Conservation (phyloP, 2,113 vertebrate species). For the Cottus gobio region DNA sequence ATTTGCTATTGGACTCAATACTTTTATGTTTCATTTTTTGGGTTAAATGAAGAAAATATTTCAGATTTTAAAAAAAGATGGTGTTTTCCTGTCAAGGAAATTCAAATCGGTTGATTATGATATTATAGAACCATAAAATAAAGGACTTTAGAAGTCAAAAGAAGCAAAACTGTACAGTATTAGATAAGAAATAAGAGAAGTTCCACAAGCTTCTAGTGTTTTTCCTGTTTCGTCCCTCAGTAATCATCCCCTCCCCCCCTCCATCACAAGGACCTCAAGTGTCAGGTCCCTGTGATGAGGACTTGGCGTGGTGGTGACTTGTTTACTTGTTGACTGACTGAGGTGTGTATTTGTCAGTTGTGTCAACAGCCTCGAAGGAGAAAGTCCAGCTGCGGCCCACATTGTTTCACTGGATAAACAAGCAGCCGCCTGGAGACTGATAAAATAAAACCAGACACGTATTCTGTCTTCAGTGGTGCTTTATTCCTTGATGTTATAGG, state of each 20-base stretch:
- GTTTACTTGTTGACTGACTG: slow-evolving; percentile 28
- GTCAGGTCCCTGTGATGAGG: not conserved
- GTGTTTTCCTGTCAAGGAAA: not conserved
- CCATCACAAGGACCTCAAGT: not conserved
- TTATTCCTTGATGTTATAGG: not conserved
- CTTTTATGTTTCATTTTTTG: not conserved
- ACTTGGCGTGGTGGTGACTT: slow-evolving; percentile 8
- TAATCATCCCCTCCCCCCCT: not conserved
- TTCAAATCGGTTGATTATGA: not conserved
- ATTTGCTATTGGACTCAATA: not conserved
- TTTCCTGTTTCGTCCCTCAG: not conserved
- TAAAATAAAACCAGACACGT: slow-evolving; percentile 40
- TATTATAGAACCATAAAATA: not conserved
- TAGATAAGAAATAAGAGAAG: not conserved
- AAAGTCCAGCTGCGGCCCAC: slow-evolving; percentile 50
- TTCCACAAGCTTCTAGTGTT: not conserved
- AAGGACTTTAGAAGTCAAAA: not conserved
- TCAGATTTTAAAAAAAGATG: not conserved
- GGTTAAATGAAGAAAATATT: not conserved
- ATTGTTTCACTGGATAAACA: slow-evolving; percentile 58
- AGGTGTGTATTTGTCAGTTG: slow-evolving; percentile 29
- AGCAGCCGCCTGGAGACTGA: slow-evolving; percentile 44
- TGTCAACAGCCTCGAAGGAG: slow-evolving; percentile 17
- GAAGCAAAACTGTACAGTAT: not conserved
- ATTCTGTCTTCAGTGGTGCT: slow-evolving; percentile 1